These are phyloP conservation scores for Drosophila subsilvestris DNA, from an alignment of 2,888 invertebrate species.

Conservation along the genomic window DNA sequence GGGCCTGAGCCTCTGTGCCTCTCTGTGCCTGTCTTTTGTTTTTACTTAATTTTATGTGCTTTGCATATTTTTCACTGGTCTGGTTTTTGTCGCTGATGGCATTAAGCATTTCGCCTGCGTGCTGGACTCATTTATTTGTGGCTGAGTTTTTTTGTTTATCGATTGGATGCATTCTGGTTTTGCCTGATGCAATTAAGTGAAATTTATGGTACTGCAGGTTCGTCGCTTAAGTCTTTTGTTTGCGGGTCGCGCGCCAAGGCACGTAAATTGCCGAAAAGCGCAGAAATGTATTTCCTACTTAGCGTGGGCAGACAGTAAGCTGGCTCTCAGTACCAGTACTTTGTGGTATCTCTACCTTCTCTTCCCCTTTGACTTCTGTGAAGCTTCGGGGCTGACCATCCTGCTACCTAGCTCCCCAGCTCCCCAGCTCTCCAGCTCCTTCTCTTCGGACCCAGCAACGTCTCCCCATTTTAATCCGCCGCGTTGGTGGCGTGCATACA, in stretches of 20 bases:
- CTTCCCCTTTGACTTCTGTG: slow-evolving; percentile 31
- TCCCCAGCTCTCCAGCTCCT: slow-evolving; percentile 48
- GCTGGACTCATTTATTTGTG: slow-evolving; percentile 74
- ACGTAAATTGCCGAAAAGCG: slow-evolving; percentile 71
- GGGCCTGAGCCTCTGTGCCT: background rate
- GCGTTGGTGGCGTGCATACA: slow-evolving; percentile 78
- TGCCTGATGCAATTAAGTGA: slow-evolving; percentile 73
- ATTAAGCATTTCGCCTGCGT: slow-evolving; percentile 74
- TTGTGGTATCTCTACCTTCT: background rate
- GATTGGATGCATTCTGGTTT: slow-evolving; percentile 70
- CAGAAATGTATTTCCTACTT: slow-evolving; percentile 69
- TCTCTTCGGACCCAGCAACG: background rate
- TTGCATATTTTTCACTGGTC: slow-evolving; percentile 60
- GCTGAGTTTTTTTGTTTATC: slow-evolving; percentile 51
- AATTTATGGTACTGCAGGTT: slow-evolving; percentile 77
- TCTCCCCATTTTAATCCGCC: slow-evolving; percentile 62
- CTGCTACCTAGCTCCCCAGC: slow-evolving; percentile 49
- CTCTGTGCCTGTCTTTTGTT: slow-evolving; percentile 25
- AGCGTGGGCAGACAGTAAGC: slow-evolving; percentile 62
- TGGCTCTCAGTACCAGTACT: slow-evolving; percentile 10
- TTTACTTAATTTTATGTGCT: slow-evolving; percentile 73
- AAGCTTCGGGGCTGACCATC: slow-evolving; percentile 53
- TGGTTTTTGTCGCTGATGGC: slow-evolving; percentile 22
- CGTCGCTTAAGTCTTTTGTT: slow-evolving; percentile 77
- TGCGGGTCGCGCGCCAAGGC: slow-evolving; percentile 65